These are phyloP conservation scores for Martes martes DNA, from an alignment of 2,113 vertebrate genomes.

Conservation along the genomic window DNA sequence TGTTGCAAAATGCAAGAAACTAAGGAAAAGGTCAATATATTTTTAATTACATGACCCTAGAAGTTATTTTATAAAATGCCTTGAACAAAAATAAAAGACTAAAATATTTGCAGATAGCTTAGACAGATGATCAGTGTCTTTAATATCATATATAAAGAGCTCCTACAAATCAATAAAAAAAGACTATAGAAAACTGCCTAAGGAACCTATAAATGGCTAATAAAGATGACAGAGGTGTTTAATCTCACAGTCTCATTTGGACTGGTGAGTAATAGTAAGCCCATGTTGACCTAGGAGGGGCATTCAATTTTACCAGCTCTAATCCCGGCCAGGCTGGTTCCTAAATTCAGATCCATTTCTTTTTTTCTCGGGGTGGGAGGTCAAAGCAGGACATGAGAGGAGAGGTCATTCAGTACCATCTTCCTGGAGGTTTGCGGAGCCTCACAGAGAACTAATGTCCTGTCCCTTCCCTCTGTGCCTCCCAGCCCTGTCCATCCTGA, in stretches of 20 bases:
- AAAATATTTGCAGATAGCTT: background rate
- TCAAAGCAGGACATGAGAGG: background rate
- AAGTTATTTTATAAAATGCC: background rate
- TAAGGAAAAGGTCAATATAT: background rate
- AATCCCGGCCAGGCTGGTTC: background rate
- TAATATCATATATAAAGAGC: background rate
- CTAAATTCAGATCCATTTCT: background rate
- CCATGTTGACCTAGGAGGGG: background rate
- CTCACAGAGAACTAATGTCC: background rate
- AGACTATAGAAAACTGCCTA: background rate
- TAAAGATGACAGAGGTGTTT: background rate
- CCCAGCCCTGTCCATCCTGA: slow-evolving; percentile 93
- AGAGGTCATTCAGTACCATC: accelerated
- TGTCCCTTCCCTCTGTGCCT: background rate
- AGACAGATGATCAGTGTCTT: background rate
- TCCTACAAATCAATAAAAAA: background rate
- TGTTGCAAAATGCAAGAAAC: background rate
- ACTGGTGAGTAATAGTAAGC: background rate
- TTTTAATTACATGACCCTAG: slow-evolving; percentile 2
- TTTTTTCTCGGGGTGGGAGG: background rate
- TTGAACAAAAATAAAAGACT: background rate
- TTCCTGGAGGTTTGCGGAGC: background rate
- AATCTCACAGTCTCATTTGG: background rate
- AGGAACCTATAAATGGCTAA: background rate
- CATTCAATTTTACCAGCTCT: background rate